A percentile compares a stretch with the other conserved stretches of the same genome.
These are phyloP conservation scores for Clavelina lepadiformis DNA, from an alignment of 23 tunicate genomes.

Conservation along the genomic window DNA sequence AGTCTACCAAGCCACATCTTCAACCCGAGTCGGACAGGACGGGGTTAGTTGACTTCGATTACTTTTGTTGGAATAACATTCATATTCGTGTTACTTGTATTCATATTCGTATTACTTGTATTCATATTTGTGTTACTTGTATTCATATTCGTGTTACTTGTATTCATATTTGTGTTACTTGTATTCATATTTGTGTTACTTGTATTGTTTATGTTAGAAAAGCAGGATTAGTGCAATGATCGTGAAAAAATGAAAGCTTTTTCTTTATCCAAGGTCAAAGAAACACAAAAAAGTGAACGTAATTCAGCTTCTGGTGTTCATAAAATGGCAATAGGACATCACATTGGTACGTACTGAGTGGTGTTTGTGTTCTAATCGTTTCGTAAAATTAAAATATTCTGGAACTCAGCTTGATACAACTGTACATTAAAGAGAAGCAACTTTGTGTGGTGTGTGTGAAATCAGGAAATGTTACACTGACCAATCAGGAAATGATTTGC, in stretches of 20 bases:
- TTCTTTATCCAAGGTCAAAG: constrained; percentile 37
- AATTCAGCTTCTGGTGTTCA: constrained; percentile 66
- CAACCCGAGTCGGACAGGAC: constrained; percentile 70
- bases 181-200: background rate
- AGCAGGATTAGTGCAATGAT: background rate
- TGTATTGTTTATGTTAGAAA: background rate
- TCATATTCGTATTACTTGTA: background rate
- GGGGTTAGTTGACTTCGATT: constrained; percentile 39
- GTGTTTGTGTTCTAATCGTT: background rate
- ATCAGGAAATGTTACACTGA: no score
- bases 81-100: background rate
- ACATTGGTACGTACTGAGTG: constrained; percentile 47
- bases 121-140: background rate
- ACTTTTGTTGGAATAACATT: background rate
- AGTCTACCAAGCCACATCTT: constrained; percentile 59
- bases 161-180: no score
- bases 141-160: background rate
- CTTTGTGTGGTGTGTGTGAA: no score
- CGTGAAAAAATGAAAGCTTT: background rate
- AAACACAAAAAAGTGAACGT: constrained; percentile 64
- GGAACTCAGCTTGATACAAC: no score
- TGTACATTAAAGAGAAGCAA: no score
- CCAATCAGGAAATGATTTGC: no score
- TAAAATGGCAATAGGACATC: constrained; percentile 88
- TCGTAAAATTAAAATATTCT: no score